These are phyloP conservation scores for Channallabes apus DNA, from an alignment of 2,797 vertebrate species.

Conservation along the genomic window DNA sequence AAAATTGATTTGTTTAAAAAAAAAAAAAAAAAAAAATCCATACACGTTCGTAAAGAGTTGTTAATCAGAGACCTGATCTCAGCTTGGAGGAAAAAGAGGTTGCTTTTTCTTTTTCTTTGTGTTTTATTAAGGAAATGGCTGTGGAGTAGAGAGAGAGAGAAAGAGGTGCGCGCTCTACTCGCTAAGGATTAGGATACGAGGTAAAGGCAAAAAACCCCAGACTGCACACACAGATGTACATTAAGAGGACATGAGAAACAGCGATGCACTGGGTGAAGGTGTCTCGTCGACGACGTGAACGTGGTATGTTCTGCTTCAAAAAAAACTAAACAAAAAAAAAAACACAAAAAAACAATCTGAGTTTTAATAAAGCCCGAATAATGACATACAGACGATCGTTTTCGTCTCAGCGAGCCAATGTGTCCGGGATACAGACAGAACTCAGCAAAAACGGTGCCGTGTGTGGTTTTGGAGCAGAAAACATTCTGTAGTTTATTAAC, in stretches of 20 bases:
- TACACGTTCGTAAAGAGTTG: neutral
- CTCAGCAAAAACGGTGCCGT: conserved; percentile 31
- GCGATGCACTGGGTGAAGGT: neutral
- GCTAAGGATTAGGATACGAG: conserved; percentile 16
- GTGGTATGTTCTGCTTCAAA: neutral
- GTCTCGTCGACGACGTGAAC: too few relatives aligned
- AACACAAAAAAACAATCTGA: neutral
- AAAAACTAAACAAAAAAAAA: too few relatives aligned
- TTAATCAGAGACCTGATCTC: neutral
- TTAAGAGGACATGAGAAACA: conserved; percentile 12
- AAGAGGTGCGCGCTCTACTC: conserved; percentile 39
- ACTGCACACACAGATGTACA: neutral
- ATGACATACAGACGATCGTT: conserved; percentile 8
- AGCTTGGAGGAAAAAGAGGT: conserved; percentile 50
- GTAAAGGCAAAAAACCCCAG: neutral
- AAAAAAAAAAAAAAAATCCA: neutral
- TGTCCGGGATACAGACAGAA: conserved; percentile 19
- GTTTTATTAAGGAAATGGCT: conserved; percentile 83
- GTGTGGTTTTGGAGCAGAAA: conserved; percentile 39
- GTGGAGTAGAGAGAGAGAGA: conserved; percentile 63
- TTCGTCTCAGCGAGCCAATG: conserved; percentile 1
- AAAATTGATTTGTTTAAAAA: neutral
- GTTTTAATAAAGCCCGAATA: neutral
- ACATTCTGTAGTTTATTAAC: conserved; percentile 56
- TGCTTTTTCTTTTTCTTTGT: too few relatives aligned